Percentiles rank a stretch among this genome's conserved stretches.
These are phyloP conservation scores for Notothenia rossii DNA, from an alignment of 2,113 vertebrate genomes.

Conservation along the genomic window DNA sequence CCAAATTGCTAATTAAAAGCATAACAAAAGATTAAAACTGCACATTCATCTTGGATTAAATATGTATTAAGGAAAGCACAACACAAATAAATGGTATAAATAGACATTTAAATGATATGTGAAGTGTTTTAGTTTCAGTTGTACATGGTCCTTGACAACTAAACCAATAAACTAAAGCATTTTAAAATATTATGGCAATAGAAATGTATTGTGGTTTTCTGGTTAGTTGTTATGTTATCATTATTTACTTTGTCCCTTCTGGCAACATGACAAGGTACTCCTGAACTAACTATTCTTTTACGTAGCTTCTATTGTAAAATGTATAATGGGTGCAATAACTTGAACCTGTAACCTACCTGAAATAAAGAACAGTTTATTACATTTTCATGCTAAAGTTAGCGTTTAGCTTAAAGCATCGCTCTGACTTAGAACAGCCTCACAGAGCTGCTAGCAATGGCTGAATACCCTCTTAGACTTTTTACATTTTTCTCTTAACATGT, in stretches of 20 bases:
- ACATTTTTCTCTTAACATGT: neutral
- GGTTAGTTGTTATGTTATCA: neutral
- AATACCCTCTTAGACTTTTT: neutral
- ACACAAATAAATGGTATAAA: too few species aligned
- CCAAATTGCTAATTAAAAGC: slow-evolving; percentile 5
- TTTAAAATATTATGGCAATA: slow-evolving; percentile 1
- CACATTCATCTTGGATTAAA: neutral
- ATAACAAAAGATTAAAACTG: slow-evolving; percentile 7
- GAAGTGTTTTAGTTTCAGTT: too few species aligned
- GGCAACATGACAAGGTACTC: too few species aligned
- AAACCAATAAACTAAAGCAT: too few species aligned
- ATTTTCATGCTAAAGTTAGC: neutral
- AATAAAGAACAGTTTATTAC: too few species aligned
- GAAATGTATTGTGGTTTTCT: neutral
- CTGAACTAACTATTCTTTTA: too few species aligned
- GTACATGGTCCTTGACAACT: too few species aligned
- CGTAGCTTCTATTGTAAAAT: neutral
- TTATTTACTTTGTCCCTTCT: neutral
- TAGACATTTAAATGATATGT: too few species aligned
- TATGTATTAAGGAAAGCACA: slow-evolving; percentile 5
- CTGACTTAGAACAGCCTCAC: neutral
- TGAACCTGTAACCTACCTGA: neutral
- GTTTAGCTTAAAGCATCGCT: neutral
- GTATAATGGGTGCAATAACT: neutral
- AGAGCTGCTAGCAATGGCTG: neutral